phyloP scores from a whole-genome alignment of 2,113 vertebrate genomes.

The Sminthopsis crassicaudata region DNA sequence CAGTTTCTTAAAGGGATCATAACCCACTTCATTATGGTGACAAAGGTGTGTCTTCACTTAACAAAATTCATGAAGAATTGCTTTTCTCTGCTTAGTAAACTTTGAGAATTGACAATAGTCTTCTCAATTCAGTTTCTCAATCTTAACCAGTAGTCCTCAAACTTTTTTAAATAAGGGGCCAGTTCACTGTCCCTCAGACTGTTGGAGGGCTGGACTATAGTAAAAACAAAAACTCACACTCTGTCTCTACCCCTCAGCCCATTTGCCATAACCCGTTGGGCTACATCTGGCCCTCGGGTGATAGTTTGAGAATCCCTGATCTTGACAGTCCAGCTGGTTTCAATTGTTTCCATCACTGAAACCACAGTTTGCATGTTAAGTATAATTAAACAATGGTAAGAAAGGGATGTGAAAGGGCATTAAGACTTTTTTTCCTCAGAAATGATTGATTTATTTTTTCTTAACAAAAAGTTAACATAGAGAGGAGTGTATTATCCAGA shows the following conservation, averaged over 20 bases:
- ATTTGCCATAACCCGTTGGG: too few relatives aligned
- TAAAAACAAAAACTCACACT: too few relatives aligned
- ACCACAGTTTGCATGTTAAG: slow-evolving; percentile 44
- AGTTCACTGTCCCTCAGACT: too few relatives aligned
- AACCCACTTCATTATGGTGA: too few relatives aligned
- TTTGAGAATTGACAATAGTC: slow-evolving; percentile 45
- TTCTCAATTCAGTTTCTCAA: slow-evolving; percentile 51
- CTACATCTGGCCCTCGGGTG: too few relatives aligned
- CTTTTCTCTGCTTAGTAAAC: background rate
- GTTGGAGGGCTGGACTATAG: too few relatives aligned
- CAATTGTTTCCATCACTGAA: slow-evolving; percentile 55
- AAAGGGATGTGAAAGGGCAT: slow-evolving; percentile 49
- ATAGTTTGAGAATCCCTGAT: too few relatives aligned
- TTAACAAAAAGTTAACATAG: slow-evolving; percentile 62
- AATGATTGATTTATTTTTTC: slow-evolving; percentile 59
- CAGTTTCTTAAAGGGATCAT: too few relatives aligned
- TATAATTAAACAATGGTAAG: slow-evolving; percentile 63
- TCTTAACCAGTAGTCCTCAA: too few relatives aligned
- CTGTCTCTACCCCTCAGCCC: too few relatives aligned
- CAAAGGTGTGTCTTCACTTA: background rate
- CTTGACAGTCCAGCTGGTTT: slow-evolving; percentile 51
- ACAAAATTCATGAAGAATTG: background rate
- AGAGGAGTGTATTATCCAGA: slow-evolving; percentile 60
- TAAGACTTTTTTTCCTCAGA: slow-evolving; percentile 47
- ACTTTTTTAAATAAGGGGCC: too few relatives aligned